Evolutionary conservation across 1,140 invertebrate genomes (phyloP).

Genomic region (Atta texana): DNA sequence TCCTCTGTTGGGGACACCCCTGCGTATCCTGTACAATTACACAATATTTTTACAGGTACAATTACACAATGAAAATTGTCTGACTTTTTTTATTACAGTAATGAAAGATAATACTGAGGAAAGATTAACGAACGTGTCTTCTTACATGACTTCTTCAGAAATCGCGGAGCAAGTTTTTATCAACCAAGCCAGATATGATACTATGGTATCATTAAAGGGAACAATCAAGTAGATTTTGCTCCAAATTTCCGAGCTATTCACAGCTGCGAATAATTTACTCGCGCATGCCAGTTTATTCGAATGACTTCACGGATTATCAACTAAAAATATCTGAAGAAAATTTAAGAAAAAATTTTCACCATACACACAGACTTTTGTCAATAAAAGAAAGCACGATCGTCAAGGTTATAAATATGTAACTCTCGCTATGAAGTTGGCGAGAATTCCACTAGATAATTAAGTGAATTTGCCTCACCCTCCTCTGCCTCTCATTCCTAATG

Average conservation of each 20-base stretch:
- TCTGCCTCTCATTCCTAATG: conserved; percentile 78
- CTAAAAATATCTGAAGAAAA: neutral
- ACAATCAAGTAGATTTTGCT: neutral
- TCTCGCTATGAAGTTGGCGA: too few relatives aligned
- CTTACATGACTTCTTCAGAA: neutral
- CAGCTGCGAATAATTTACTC: neutral
- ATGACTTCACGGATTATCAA: neutral
- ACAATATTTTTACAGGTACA: neutral
- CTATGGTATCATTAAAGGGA: too few relatives aligned
- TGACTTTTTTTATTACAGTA: neutral
- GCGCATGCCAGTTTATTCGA: neutral
- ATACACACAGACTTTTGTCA: neutral
- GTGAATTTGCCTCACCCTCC: conserved; percentile 78
- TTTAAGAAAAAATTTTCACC: neutral
- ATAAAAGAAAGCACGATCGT: neutral
- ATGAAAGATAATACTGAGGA: neutral
- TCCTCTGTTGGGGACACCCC: conserved; percentile 69
- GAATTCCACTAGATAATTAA: neutral
- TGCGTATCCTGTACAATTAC: conserved; percentile 60
- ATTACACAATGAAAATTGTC: neutral
- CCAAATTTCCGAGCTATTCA: too few relatives aligned
- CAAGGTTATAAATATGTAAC: conserved; percentile 27
- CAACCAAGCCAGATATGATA: neutral
- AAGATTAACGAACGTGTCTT: neutral
- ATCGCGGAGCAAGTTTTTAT: neutral